A percentile compares a stretch with the other conserved stretches of the same genome.
phyloP scores from a whole-genome alignment of 2,888 invertebrate genomes.

The Diarsia brunnea region DNA sequence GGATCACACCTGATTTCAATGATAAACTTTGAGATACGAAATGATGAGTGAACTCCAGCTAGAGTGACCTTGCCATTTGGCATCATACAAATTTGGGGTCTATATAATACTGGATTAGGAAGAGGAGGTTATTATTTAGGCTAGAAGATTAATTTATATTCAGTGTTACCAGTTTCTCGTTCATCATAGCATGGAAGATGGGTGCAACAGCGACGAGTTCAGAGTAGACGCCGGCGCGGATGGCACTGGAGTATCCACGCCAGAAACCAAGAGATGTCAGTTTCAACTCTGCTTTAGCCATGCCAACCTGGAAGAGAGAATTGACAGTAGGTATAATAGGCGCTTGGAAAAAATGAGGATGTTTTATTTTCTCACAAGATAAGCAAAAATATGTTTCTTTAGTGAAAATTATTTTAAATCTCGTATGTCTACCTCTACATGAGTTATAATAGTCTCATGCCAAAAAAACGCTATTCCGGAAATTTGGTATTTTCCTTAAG shows the following conservation, averaged over 20 bases:
- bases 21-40: not conserved
- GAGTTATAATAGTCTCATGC: not conserved
- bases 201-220: constrained; percentile 94
- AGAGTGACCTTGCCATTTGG: not conserved
- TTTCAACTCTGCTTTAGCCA: constrained; percentile 91
- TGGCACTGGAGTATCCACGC: constrained; percentile 95
- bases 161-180: constrained; percentile 91
- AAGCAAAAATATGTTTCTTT: not conserved
- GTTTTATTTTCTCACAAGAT: not conserved
- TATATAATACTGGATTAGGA: not conserved
- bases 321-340: not conserved
- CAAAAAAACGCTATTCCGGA: not conserved
- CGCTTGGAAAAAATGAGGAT: no score
- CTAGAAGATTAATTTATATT: not conserved
- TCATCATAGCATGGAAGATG: constrained; percentile 94
- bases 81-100: no score
- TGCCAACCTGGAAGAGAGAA: constrained; percentile 87
- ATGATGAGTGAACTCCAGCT: not conserved
- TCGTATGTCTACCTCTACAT: no score
- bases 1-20: not conserved
- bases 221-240: constrained; percentile 94
- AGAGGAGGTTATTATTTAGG: not conserved
- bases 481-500: not conserved
- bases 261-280: constrained; percentile 93
- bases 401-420: not conserved